Evolutionary conservation across 2,888 invertebrate genomes (phyloP), one percentile per base, ranked within the genome.

Genomic region (Napeogenes inachia): DNA sequence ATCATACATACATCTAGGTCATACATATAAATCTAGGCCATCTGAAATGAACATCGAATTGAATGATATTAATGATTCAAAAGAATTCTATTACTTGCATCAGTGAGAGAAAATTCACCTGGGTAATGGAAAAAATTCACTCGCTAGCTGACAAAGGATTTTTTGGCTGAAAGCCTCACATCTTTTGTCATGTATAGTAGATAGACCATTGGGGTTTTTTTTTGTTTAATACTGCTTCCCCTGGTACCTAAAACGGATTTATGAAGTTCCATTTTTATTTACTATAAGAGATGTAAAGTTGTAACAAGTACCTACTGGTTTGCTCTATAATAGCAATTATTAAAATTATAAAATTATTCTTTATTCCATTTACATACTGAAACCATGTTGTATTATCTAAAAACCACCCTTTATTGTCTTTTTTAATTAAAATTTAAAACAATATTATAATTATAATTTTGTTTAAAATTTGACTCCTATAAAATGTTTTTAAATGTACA

Each of bases 61-160:
- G 38, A 56, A 57, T 57, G 57, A 57, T 60, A 66, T 66, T 66
- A 66, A 66, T 64, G 66, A 61, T 66, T 64, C 57, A 66, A 66
- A 63, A 61, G 59, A 64, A 57, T 59, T 59, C 60, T 62, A 62
- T 60, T 61, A 54, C 57, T 57, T 58, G 59, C 56, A 60, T 60
- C 62, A 60, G 47, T 38, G 66, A 53, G 57, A 21, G 21, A 21
- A 21, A 58, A 62, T 63, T 60, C 60, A 50, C 13, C 21, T 33
- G 57, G 58, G 60, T 32, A 59, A 60, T 60, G 60, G 62, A 59
- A 57, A 57, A 66, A 64, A 54, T 59, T 60, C 62, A 45, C 60
- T 63, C 57, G 62, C 75, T 74, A 73, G 68, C 76, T 75, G 72
- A 81, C 79, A 81, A 82, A 77, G 76, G 74, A 75, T 71, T 74